phyloP scores from a whole-genome alignment of 2,888 invertebrate species.

The Germaria angustata region DNA sequence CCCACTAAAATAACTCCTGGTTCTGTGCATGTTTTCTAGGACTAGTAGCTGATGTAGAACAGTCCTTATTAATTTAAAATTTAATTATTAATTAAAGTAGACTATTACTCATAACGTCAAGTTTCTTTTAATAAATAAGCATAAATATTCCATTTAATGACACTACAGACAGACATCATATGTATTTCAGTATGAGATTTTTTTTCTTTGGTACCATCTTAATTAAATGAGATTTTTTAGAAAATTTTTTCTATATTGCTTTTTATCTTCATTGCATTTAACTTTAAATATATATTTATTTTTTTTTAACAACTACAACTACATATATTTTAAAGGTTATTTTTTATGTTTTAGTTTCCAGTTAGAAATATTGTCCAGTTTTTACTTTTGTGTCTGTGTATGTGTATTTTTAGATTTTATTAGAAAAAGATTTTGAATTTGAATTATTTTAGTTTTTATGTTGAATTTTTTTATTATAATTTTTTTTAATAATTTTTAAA shows the following conservation, averaged over 20 bases:
- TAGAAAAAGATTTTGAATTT: conserved; percentile 57
- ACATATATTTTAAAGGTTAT: neutral
- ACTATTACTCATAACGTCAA: conserved; percentile 24
- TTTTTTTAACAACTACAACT: conserved; percentile 34
- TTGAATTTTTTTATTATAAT: conserved; percentile 38
- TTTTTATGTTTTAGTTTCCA: conserved; percentile 45
- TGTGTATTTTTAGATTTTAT: conserved; percentile 15
- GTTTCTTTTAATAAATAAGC: neutral
- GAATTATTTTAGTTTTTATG: neutral
- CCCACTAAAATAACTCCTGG: no score
- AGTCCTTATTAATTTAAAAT: neutral
- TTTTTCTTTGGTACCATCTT: conserved; percentile 8
- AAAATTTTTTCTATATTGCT: conserved; percentile 47
- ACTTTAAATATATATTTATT: neutral
- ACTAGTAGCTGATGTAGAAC: neutral
- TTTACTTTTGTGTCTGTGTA: conserved; percentile 40
- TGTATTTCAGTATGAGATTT: neutral
- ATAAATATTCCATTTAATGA: conserved; percentile 6
- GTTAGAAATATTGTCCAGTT: conserved; percentile 60
- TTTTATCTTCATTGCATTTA: conserved; percentile 53
- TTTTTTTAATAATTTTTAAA: conserved; percentile 54
- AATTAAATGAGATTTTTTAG: neutral
- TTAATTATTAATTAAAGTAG: neutral
- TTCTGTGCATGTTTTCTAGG: neutral
- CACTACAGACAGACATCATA: neutral